These are phyloP conservation scores for Leguminivora glycinivorella DNA, from an alignment of 1,140 invertebrate species.

Conservation along the genomic window DNA sequence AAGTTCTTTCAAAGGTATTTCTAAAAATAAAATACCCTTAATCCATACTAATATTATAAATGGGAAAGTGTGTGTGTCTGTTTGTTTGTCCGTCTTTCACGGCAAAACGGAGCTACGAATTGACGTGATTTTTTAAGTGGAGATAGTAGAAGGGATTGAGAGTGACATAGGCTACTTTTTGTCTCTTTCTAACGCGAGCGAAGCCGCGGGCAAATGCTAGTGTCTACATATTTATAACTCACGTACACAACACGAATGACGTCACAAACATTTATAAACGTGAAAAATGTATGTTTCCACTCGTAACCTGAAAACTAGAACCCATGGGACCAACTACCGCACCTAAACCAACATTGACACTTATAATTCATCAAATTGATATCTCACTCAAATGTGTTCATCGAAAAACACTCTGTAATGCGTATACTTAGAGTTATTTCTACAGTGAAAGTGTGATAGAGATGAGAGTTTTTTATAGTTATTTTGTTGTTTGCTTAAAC, in stretches of 20 bases:
- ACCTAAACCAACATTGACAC: conserved; percentile 13
- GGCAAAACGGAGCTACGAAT: too few species aligned
- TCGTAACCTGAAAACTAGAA: conserved; percentile 16
- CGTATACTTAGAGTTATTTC: neutral
- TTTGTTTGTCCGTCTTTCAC: too few species aligned
- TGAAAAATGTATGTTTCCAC: conserved; percentile 15
- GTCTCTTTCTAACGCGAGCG: too few species aligned
- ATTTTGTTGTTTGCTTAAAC: neutral
- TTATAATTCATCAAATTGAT: neutral
- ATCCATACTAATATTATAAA: too few species aligned
- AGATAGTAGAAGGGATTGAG: too few species aligned
- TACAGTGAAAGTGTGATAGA: neutral
- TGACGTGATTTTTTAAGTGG: too few species aligned
- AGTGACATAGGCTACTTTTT: too few species aligned
- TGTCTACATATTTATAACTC: neutral
- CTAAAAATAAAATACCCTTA: too few species aligned
- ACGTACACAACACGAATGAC: conserved; percentile 7
- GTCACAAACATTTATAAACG: conserved; percentile 19
- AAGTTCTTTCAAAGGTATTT: too few species aligned
- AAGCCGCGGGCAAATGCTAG: too few species aligned
- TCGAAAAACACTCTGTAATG: neutral
- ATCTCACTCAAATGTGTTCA: neutral
- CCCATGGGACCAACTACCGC: conserved; percentile 16
- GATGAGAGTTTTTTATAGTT: neutral
- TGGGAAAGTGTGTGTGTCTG: too few species aligned